Evolutionary conservation across 2,113 vertebrate genomes (phyloP), one percentile per base, ranked within the genome.

Genomic region (Callocephalon fimbriatum): DNA sequence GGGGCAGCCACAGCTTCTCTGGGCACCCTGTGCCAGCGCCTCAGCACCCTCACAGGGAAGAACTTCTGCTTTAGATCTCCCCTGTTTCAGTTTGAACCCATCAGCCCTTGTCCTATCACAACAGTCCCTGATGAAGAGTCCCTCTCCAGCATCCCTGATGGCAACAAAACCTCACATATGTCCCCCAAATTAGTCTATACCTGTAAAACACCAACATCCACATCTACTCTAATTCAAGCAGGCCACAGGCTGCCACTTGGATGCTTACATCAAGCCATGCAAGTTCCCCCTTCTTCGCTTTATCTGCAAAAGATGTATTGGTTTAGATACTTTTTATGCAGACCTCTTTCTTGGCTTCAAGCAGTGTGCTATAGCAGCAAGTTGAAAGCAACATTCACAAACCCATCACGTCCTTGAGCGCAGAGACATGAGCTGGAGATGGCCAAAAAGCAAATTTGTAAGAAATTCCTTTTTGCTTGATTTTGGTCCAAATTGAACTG

Each of bases 401-500:
- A 32, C 53, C 68, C 42, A 10, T 45, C 93, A 86, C 6, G 7
- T 73, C 50, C 63, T 67, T 11, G 15, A 90, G 59, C 56, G 40
- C 73, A 77, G 44, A 83, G 67, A 83, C 72, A 59, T 10, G 50
- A 76, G 40, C 54, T 40, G 31, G 80, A 76, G 76, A 59, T 66
- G 73, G 80, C 65, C 73, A 87, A 84, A 90, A 89, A 65, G 83
- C 10, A 80, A 40, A 83, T 66, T 71, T 74, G 59, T 89, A 93
- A 95, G 80, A 93, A 91, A 90, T 73, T 51, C 38, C 12, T 83
- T 23, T 75, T 59, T 14, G 0, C 72, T 44, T 94, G 92, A 45
- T 80, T 73, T 91, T 66, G 3, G 7, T 94, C 89, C 92, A 94
- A 96, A 56, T 62, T 86, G 95, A 90, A 86, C 45, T 12, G 68